A percentile compares a stretch with the other conserved stretches of the same genome.
These are phyloP conservation scores for Keiferia lycopersicella DNA, from an alignment of 2,888 invertebrate genomes.

Conservation along the genomic window DNA sequence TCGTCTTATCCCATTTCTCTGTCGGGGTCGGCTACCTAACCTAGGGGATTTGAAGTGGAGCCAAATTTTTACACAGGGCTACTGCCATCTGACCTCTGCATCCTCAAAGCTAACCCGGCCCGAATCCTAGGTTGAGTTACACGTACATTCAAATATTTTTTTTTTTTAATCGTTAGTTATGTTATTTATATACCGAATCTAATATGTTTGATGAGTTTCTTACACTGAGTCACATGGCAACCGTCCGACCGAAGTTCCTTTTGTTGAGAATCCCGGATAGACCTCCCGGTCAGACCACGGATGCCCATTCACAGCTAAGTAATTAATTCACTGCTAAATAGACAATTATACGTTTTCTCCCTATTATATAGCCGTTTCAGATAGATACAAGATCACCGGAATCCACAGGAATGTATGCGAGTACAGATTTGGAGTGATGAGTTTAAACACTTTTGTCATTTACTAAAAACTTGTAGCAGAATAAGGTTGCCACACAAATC, in stretches of 20 bases:
- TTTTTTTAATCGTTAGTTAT: too few species aligned
- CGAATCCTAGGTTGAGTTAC: too few species aligned
- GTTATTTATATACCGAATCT: too few species aligned
- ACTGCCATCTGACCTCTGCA: too few species aligned
- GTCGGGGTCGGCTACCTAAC: too few species aligned
- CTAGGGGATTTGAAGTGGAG: too few species aligned
- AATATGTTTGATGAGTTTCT: too few species aligned
- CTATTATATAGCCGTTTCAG: not conserved
- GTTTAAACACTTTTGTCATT: not conserved
- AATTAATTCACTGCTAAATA: slow-evolving; percentile 19
- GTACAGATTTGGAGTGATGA: not conserved
- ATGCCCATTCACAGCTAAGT: slow-evolving; percentile 14
- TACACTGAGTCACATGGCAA: slow-evolving; percentile 16
- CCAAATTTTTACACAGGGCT: too few species aligned
- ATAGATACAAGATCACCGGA: slow-evolving; percentile 11
- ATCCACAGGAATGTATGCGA: not conserved
- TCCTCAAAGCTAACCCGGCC: too few species aligned
- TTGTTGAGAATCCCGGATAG: slow-evolving; percentile 24
- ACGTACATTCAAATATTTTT: too few species aligned
- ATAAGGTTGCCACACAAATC: not conserved
- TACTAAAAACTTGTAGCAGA: not conserved
- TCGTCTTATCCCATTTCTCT: too few species aligned
- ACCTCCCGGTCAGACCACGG: slow-evolving; percentile 26
- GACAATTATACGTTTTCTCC: slow-evolving; percentile 12
- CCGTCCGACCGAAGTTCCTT: slow-evolving; percentile 5